These are phyloP conservation scores for Synanceia verrucosa DNA, from an alignment of 2,797 vertebrate species.

Conservation along the genomic window DNA sequence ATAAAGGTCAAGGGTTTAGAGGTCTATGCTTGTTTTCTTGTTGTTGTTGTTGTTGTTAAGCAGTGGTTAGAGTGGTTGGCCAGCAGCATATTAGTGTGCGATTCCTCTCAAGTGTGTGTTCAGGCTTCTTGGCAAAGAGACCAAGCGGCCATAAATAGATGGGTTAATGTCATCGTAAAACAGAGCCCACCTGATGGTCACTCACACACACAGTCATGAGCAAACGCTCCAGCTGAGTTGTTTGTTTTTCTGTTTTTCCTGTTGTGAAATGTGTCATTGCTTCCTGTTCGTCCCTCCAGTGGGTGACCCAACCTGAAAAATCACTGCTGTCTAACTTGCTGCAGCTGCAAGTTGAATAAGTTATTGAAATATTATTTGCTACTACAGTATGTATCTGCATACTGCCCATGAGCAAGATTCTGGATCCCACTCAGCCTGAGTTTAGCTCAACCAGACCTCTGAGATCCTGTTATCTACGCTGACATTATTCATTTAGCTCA, in stretches of 20 bases:
- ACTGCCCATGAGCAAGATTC: neutral
- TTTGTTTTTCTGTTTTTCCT: constrained; percentile 45
- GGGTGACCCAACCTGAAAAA: constrained; percentile 15
- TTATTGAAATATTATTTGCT: neutral
- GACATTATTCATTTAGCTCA: neutral
- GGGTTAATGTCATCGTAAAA: constrained; percentile 1
- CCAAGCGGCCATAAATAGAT: constrained; percentile 31
- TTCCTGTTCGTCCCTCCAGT: constrained; percentile 27
- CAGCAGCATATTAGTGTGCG: neutral
- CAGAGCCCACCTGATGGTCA: constrained; percentile 16
- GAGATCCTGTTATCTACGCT: neutral
- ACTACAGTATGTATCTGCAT: no score
- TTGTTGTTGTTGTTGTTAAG: neutral
- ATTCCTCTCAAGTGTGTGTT: neutral
- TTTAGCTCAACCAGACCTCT: neutral
- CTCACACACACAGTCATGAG: constrained; percentile 5
- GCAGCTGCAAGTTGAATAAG: no score
- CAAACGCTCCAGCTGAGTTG: constrained; percentile 34
- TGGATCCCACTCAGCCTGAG: neutral
- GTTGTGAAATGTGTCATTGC: constrained; percentile 42
- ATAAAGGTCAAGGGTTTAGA: neutral
- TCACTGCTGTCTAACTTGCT: constrained; percentile 13
- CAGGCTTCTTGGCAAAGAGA: constrained; percentile 12
- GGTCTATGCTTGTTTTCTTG: neutral
- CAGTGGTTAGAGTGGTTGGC: neutral